Evolutionary conservation across 1,140 invertebrate species (phyloP).

Genomic region (Armadillidium nasatum): DNA sequence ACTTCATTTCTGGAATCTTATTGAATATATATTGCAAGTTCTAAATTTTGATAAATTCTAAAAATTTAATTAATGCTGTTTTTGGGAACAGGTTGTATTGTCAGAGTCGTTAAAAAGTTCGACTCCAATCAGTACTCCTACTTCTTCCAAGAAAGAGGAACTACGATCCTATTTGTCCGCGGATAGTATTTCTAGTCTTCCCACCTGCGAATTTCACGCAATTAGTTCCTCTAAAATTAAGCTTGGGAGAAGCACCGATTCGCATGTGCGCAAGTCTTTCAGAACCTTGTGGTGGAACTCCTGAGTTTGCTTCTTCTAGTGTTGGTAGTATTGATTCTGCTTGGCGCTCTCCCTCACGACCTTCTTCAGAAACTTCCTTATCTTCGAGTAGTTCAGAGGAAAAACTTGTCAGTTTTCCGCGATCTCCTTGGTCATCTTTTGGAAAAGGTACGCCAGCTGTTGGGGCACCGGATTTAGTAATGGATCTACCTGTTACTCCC

Average conservation of each 20-base stretch:
- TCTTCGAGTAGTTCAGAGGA: conserved; percentile 43
- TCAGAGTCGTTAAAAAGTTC: too few relatives aligned
- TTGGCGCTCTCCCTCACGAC: conserved; percentile 18
- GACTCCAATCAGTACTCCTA: not conserved
- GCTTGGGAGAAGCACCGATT: not conserved
- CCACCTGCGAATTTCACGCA: not conserved
- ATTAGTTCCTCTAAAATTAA: not conserved
- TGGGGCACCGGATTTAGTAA: conserved; percentile 75
- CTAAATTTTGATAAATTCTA: too few relatives aligned
- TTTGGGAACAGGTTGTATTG: too few relatives aligned
- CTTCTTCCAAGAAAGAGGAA: not conserved
- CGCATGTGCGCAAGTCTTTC: conserved; percentile 7
- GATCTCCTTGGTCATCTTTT: conserved; percentile 55
- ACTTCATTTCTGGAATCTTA: too few relatives aligned
- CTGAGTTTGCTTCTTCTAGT: not conserved
- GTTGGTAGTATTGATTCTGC: not conserved
- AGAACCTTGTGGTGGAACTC: not conserved
- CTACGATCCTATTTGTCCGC: not conserved
- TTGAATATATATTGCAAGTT: too few relatives aligned
- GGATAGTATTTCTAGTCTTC: conserved; percentile 7
- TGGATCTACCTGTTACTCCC: conserved; percentile 66
- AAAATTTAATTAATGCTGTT: too few relatives aligned
- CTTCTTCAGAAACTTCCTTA: conserved; percentile 30
- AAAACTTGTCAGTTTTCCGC: conserved; percentile 46
- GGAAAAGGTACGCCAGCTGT: conserved; percentile 36